Base-by-base conservation (phyloP, 2,113 vertebrate genomes). In the Ranitomeya variabilis region DNA sequence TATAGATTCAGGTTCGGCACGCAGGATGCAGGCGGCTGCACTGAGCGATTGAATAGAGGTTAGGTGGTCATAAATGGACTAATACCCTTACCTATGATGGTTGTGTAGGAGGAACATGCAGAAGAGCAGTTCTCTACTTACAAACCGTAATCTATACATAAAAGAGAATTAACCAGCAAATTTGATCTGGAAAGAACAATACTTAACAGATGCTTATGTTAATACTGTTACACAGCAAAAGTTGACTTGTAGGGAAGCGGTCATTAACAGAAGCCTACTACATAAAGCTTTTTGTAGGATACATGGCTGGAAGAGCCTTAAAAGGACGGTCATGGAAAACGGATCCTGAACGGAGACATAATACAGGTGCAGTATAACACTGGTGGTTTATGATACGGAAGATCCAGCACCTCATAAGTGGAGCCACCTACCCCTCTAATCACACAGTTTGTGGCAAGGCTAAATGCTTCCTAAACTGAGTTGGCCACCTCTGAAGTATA, bases 241-340 rank as follows among this genome's bases (percentile, higher is more conserved):
- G 31, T 74, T 45, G 45, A n/a, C 73, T 52, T 51, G 16, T 51
- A 9, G 73, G 73, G 73, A 73, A 8, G 31, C 15, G 1, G 69
- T 45, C 73, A 76, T 2, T 18, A 51, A 37, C 37, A 77, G 45
- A 52, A 52, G 74, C 18, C 8, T 51, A 10, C 2, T 19, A 3
- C 26, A 37, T 66, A n/a, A n/a, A 66, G 64, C 37, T 31, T 74
- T 51, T 78, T 78, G 76, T 78, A 78, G 45, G 19, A n/a, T 79
- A 23, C 7, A 15, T 55, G 52, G 21, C 16, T 23, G 21, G 52
- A 55, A 57, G 52, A 79, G 74, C 74, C 74, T 52, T 18, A 15
- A 5, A 31, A 37, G 37, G 73, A 51, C 73, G 7, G 79, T 80
- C 14, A n/a, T 80, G 55, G n/a, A 6, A 80, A 57, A 55, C 19